Evolutionary conservation across 2,888 invertebrate species (phyloP).

Genomic region (Acrocyrtus sp.): DNA sequence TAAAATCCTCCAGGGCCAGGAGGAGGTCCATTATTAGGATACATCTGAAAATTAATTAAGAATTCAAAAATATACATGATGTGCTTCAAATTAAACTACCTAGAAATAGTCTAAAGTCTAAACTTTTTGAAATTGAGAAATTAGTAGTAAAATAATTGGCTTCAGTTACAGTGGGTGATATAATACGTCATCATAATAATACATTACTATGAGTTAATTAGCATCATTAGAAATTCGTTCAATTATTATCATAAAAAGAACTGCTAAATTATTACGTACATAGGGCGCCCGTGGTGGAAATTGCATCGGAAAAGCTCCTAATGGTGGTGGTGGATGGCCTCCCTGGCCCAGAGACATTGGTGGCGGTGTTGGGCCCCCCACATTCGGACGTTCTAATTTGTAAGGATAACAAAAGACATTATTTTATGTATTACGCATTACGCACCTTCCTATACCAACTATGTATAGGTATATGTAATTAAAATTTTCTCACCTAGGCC

Average conservation of each 20-base stretch:
- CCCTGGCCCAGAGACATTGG: slow-evolving; percentile 63
- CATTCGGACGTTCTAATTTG: slow-evolving; percentile 55
- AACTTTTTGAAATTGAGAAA: too few species aligned
- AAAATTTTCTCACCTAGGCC: slow-evolving; percentile 51
- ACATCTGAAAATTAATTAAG: slow-evolving; percentile 55
- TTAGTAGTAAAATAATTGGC: too few species aligned
- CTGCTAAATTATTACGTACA: slow-evolving; percentile 40
- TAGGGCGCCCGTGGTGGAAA: slow-evolving; percentile 59
- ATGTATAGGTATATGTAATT: too few species aligned
- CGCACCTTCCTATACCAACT: too few species aligned
- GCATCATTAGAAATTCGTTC: slow-evolving; percentile 16
- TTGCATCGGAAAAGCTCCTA: slow-evolving; percentile 60
- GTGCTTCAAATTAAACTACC: too few species aligned
- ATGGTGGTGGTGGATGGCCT: slow-evolving; percentile 61
- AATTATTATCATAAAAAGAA: too few species aligned
- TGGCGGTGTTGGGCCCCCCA: slow-evolving; percentile 63
- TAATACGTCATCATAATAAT: slow-evolving; percentile 19
- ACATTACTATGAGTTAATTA: slow-evolving; percentile 10
- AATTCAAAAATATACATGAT: not conserved
- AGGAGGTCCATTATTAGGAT: slow-evolving; percentile 53
- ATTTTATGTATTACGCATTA: not conserved
- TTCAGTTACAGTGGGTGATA: slow-evolving; percentile 40
- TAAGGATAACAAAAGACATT: not conserved
- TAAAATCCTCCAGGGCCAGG: slow-evolving; percentile 54
- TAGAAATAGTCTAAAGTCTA: too few species aligned